Base-by-base conservation (phyloP, 2,888 invertebrate genomes). In the Acanthopleura granulata region DNA sequence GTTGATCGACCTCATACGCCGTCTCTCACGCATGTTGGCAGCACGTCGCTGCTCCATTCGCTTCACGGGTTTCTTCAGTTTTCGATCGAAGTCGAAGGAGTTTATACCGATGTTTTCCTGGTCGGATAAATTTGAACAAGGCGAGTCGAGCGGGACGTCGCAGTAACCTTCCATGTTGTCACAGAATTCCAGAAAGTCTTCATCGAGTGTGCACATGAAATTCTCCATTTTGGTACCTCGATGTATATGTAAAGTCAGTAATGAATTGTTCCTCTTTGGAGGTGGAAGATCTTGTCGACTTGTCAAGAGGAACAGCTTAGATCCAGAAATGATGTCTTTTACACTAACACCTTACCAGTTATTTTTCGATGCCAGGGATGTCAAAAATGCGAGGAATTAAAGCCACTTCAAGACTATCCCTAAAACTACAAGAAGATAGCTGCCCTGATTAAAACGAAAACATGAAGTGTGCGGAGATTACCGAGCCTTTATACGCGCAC, bases 1-100 rank as follows among this genome's bases (percentile, higher is more conserved):
- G 91, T 98, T 98, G 87, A 98, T 98, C 79, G 96, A 96, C 90
- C 97, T 97, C 98, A 98, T 98, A 18, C 98, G 93, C 40, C 96
- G 93, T 15, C 98, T 92, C 91, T 98, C 98, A 11, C 98, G 92
- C 85, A 97, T 92, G 91, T 98, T 98, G 0, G 98, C 98, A 0
- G 97, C 97, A 87, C 97, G 97, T 0, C 98, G 92, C 89, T 97
- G 97, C 86, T 96, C 96, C 18, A 96, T 94, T 90, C 95, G 96
- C 90, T 94, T 86, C 1, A 77, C 80, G 0, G 78, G 76, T 29
- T 74, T 74, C 57, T 80, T 81, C 1, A 22, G 16, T n/a, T 12
- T 22, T n/a, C 27, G 27, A n/a, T 4, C 51, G 25, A 14, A 12
- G 3, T 27, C 51, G 12, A 62, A n/a, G 9, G n/a, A 40, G 40